A percentile compares a stretch with the other conserved stretches of the same genome.
These are phyloP conservation scores for Drosophila punjabiensis DNA, from an alignment of 1,140 invertebrate genomes.

Conservation along the genomic window DNA sequence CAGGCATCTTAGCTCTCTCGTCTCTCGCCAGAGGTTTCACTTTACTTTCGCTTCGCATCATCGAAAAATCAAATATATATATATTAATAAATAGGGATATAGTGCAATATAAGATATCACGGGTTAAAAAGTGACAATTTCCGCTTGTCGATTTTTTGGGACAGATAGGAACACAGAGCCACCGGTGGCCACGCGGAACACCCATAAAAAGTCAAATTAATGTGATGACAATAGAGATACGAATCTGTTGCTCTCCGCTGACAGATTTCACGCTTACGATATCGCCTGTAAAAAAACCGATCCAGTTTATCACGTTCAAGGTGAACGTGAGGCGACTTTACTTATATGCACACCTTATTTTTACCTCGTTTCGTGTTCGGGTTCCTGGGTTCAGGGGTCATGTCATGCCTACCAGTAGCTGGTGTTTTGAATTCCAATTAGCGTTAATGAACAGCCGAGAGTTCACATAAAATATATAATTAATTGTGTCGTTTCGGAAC, in stretches of 20 bases:
- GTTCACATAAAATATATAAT: conserved; percentile 73
- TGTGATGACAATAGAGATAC: conserved; percentile 61
- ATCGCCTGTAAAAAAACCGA: conserved; percentile 29
- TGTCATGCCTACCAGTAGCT: conserved; percentile 2
- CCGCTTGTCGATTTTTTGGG: conserved; percentile 33
- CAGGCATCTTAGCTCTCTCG: not conserved
- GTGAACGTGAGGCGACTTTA: conserved; percentile 33
- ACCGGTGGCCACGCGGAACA: conserved; percentile 40
- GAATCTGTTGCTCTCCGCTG: conserved; percentile 22
- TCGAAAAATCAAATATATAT: conserved; percentile 17
- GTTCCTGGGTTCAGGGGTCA: conserved; percentile 8
- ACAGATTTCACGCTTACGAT: conserved; percentile 78
- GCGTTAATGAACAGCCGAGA: conserved; percentile 62
- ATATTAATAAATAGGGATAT: not conserved
- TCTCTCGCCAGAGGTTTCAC: conserved; percentile 52
- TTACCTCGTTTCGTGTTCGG: not conserved
- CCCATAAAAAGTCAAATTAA: conserved; percentile 84
- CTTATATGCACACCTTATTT: not conserved
- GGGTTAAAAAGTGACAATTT: conserved; percentile 60
- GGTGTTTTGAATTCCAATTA: conserved; percentile 74
- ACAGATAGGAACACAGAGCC: conserved; percentile 2
- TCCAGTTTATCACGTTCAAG: conserved; percentile 38
- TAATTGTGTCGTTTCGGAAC: conserved; percentile 53
- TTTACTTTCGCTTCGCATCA: conserved; percentile 55
- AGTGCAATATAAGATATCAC: not conserved